These are phyloP conservation scores for Marisa cornuarietis DNA, from an alignment of 1,140 invertebrate species.

Conservation along the genomic window DNA sequence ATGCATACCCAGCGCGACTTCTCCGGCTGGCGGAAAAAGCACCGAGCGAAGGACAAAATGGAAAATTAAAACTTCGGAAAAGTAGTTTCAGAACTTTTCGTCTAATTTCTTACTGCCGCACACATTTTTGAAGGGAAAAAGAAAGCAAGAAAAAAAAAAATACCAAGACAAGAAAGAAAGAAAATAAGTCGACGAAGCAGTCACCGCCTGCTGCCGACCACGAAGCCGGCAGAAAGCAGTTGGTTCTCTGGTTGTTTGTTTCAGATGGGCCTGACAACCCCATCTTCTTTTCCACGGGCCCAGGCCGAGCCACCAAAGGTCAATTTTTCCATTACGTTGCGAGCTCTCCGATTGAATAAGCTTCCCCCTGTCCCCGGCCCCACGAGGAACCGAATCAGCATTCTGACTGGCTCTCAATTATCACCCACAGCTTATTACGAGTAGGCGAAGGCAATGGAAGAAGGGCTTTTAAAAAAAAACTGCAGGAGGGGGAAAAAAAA, in stretches of 20 bases:
- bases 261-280: slow-evolving; percentile 1
- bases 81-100: no score
- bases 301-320: neutral
- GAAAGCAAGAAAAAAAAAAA: no score
- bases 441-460: neutral
- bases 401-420: slow-evolving; percentile 10
- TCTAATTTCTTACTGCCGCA: no score
- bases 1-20: no score
- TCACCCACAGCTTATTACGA: slow-evolving; percentile 11
- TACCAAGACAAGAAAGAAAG: no score
- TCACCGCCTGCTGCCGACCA: neutral
- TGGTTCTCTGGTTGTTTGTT: slow-evolving; percentile 6
- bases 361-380: slow-evolving; percentile 7
- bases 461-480: no score
- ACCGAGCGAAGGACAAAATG: no score
- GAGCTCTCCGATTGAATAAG: slow-evolving; percentile 11
- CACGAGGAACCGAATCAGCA: neutral
- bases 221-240: neutral
- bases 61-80: no score
- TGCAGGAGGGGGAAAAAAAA: no score
- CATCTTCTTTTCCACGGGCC: neutral
- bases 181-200: no score
- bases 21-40: no score
- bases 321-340: slow-evolving; percentile 13
- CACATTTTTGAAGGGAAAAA: no score